A percentile compares a stretch with the other conserved stretches of the same genome.
Conservation (phyloP, 2,888 invertebrate species). For the Lobophora halterata region DNA sequence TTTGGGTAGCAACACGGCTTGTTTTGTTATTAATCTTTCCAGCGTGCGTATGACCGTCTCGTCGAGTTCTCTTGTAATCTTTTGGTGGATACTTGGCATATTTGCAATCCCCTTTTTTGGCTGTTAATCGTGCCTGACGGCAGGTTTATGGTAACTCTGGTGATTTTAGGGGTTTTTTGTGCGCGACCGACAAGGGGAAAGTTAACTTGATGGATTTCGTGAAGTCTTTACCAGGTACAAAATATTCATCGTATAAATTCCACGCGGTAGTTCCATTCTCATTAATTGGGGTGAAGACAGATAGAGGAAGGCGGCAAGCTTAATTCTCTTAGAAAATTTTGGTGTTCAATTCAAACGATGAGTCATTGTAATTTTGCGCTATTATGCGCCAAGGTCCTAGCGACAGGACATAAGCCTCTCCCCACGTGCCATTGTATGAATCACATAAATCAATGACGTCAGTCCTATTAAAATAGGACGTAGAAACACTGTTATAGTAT, state of each 20-base stretch:
- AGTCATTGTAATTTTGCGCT: constrained; percentile 37
- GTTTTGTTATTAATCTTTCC: constrained; percentile 49
- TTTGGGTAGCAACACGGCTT: constrained; percentile 47
- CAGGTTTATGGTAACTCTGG: constrained; percentile 33
- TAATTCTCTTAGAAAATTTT: constrained; percentile 21
- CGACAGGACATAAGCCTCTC: constrained; percentile 42
- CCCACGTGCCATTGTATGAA: constrained; percentile 38
- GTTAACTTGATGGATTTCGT: constrained; percentile 8
- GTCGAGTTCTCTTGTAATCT: constrained; percentile 46
- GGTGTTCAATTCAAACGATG: constrained; percentile 32
- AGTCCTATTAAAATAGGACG: constrained; percentile 36
- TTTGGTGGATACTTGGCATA: constrained; percentile 42
- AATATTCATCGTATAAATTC: constrained; percentile 12
- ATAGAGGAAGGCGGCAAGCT: neutral
- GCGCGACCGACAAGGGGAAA: constrained; percentile 11
- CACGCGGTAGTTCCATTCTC: neutral
- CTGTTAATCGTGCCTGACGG: constrained; percentile 38
- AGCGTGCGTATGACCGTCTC: constrained; percentile 40
- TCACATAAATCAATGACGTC: constrained; percentile 40
- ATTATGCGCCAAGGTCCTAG: constrained; percentile 41
- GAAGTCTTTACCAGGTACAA: constrained; percentile 19
- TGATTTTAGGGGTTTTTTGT: constrained; percentile 1
- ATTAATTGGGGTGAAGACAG: neutral
- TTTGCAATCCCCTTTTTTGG: constrained; percentile 36
- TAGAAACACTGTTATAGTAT: constrained; percentile 43